A percentile compares a stretch with the other conserved stretches of the same genome.
Evolutionary conservation across 1,140 invertebrate species (phyloP).

Genomic region (Orius laevigatus): DNA sequence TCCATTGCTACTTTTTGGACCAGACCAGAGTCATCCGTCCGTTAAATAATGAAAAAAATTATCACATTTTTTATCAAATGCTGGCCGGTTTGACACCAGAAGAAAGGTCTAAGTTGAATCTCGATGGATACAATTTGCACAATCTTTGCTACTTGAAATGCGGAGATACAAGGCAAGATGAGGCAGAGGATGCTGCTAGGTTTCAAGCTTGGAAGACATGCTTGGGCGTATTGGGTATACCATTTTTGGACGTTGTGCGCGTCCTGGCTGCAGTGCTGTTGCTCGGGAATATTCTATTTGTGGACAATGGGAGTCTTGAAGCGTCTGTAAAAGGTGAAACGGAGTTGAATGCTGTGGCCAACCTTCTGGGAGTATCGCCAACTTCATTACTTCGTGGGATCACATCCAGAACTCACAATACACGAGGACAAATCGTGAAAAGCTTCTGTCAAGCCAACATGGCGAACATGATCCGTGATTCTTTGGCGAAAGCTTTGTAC

Average conservation of each 20-base stretch:
- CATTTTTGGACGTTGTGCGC: slow-evolving; percentile 81
- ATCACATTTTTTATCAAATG: slow-evolving; percentile 96
- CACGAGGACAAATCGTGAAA: slow-evolving; percentile 65
- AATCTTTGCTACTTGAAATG: slow-evolving; percentile 66
- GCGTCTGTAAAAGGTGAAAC: slow-evolving; percentile 58
- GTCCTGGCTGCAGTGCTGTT: slow-evolving; percentile 79
- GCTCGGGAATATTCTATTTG: slow-evolving; percentile 79
- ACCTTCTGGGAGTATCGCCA: slow-evolving; percentile 61
- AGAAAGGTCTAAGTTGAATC: slow-evolving; percentile 62
- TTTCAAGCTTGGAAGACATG: slow-evolving; percentile 84
- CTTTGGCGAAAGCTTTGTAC: slow-evolving; percentile 81
- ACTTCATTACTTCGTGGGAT: slow-evolving; percentile 62
- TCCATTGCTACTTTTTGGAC: slow-evolving; percentile 88
- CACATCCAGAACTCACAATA: slow-evolving; percentile 66
- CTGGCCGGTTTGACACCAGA: slow-evolving; percentile 73
- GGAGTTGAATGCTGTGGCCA: slow-evolving; percentile 69
- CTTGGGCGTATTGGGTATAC: slow-evolving; percentile 72
- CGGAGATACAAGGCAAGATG: slow-evolving; percentile 56
- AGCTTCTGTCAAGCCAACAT: slow-evolving; percentile 68
- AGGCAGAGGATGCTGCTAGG: slow-evolving; percentile 53
- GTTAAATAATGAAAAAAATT: slow-evolving; percentile 78
- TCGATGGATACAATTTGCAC: slow-evolving; percentile 64
- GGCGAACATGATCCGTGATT: slow-evolving; percentile 71
- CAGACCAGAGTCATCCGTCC: slow-evolving; percentile 79
- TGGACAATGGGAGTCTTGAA: slow-evolving; percentile 43